phyloP scores from a whole-genome alignment of 2,797 vertebrate species.

The Gobio occitaniae region DNA sequence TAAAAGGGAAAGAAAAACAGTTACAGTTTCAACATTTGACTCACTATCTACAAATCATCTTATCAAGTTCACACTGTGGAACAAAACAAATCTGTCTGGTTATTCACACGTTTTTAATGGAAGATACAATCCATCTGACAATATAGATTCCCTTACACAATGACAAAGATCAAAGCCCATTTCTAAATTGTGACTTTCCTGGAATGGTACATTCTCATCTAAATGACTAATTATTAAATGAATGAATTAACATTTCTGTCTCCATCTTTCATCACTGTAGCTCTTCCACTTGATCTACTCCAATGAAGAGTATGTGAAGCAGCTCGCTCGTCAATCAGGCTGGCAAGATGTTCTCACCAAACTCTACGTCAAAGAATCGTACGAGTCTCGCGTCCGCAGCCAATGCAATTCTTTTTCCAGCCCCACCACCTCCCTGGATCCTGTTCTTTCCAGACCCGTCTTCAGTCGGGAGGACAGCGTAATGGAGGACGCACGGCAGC shows the following conservation, averaged over 20 bases:
- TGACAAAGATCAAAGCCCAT: not conserved
- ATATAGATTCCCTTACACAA: not conserved
- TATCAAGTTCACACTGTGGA: not conserved
- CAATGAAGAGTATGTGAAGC: conserved; percentile 87
- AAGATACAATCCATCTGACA: not conserved
- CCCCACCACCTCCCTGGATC: conserved; percentile 68
- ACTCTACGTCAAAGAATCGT: conserved; percentile 92
- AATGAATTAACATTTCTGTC: not conserved
- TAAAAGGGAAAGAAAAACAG: not conserved
- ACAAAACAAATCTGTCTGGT: not conserved
- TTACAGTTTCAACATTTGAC: not conserved
- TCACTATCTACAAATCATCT: not conserved
- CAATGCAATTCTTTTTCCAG: conserved; percentile 62
- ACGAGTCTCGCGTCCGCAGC: conserved; percentile 75
- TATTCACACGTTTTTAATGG: not conserved
- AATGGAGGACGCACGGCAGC: conserved; percentile 63
- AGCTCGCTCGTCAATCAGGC: conserved; percentile 85
- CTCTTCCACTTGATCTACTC: conserved; percentile 93
- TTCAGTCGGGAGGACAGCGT: conserved; percentile 69
- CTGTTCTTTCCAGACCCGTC: conserved; percentile 55
- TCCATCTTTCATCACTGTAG: conserved; percentile 69
- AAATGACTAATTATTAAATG: not conserved
- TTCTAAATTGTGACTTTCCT: not conserved
- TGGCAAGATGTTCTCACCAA: conserved; percentile 97
- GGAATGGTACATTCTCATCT: not conserved